Percentiles rank a stretch among this genome's conserved stretches.
phyloP scores from a whole-genome alignment of 2,113 vertebrate species.

The Microtus pennsylvanicus region DNA sequence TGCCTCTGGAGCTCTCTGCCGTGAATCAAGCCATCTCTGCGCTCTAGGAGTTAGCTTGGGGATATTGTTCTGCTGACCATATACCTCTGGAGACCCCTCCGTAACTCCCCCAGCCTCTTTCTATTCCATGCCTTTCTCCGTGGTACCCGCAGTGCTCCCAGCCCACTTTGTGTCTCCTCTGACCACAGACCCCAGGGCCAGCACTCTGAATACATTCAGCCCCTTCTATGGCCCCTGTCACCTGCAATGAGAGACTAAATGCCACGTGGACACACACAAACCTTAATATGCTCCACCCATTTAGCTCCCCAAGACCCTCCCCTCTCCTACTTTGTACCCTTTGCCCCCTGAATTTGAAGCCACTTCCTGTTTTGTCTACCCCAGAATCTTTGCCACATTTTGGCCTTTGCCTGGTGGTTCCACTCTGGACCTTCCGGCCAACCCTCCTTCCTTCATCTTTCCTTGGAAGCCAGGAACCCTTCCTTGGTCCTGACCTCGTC shows the following conservation, averaged over 20 bases:
- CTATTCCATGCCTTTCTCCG: background rate
- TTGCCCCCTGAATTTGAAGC: background rate
- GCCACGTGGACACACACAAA: background rate
- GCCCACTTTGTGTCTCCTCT: background rate
- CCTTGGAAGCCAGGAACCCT: background rate
- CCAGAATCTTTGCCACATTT: background rate
- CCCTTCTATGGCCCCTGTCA: fast-evolving
- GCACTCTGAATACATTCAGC: background rate
- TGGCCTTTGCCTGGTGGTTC: background rate
- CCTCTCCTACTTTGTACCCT: background rate
- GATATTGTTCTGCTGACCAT: background rate
- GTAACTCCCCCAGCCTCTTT: too few species aligned
- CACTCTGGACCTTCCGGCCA: background rate
- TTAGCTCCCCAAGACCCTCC: background rate
- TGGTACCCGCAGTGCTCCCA: background rate
- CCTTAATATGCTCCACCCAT: fast-evolving
- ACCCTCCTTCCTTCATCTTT: background rate
- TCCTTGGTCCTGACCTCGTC: background rate
- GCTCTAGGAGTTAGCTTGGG: background rate
- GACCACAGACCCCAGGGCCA: background rate
- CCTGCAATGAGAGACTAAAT: background rate
- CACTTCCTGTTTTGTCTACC: background rate
- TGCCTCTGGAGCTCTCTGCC: background rate
- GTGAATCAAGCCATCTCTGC: too few species aligned
- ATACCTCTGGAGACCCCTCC: background rate